Evolutionary conservation across 2,797 vertebrate species (phyloP).

Genomic region (Lepus townsendii): DNA sequence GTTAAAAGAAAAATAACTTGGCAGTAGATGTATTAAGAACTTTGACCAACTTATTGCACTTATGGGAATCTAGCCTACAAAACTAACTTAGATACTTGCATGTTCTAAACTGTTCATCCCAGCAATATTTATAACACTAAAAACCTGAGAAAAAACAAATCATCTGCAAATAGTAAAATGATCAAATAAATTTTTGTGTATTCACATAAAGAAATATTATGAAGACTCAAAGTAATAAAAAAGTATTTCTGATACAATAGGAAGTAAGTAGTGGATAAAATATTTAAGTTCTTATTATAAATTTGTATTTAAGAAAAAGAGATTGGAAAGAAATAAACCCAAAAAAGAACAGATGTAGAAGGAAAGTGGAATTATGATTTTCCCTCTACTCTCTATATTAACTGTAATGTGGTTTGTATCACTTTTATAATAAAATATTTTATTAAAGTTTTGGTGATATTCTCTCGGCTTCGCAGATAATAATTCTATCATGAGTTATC

Average conservation of each 20-base stretch:
- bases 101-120: neutral
- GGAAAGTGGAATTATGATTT: neutral
- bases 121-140: slow-evolving; percentile 32
- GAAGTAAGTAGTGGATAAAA: slow-evolving; percentile 28
- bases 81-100: slow-evolving; percentile 16
- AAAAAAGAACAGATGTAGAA: neutral
- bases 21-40: neutral
- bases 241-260: slow-evolving; percentile 1
- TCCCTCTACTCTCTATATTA: neutral
- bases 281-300: neutral
- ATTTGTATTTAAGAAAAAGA: slow-evolving; percentile 29
- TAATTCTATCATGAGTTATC: neutral
- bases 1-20: slow-evolving; percentile 47
- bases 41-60: neutral
- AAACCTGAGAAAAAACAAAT: neutral
- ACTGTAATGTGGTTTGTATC: neutral
- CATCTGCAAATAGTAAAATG: neutral
- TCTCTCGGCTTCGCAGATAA: slow-evolving; percentile 20
- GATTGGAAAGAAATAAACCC: neutral
- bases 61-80: neutral
- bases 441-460: slow-evolving; percentile 43
- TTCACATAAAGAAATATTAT: slow-evolving; percentile 21
- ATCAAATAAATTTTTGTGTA: neutral
- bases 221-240: slow-evolving; percentile 7
- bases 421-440: slow-evolving; percentile 40